A percentile compares a stretch with the other conserved stretches of the same genome.
phyloP scores from a whole-genome alignment of 2,888 invertebrate species.

The Lepidochitona cinerea region DNA sequence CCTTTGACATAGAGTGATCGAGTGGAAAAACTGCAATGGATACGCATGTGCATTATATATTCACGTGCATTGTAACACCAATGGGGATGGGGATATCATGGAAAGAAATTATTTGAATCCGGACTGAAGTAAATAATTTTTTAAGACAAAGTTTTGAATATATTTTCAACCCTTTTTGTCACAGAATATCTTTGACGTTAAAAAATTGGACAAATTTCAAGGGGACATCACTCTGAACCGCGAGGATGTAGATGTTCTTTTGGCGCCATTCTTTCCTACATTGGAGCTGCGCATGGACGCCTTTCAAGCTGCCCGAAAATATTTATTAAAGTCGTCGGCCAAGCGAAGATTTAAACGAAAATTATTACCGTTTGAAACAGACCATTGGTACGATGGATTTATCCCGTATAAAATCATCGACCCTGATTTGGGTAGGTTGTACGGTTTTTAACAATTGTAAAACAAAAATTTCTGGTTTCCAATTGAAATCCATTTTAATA shows the following conservation, averaged over 20 bases:
- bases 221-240: background rate
- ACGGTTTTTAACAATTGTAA: no score
- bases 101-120: no score
- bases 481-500: no score
- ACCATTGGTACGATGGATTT: background rate
- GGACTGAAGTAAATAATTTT: no score
- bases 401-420: background rate
- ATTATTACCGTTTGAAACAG: background rate
- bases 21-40: background rate
- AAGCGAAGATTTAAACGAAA: background rate
- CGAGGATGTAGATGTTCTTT: background rate
- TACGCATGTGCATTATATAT: background rate
- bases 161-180: background rate
- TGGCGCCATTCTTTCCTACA: background rate
- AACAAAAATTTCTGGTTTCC: no score
- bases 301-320: background rate
- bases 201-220: background rate
- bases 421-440: background rate
- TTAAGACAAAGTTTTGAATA: no score
- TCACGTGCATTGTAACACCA: no score
- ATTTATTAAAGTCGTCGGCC: background rate
- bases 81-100: no score
- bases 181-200: background rate
- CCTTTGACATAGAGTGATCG: background rate
- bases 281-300: background rate